Base-by-base conservation (phyloP, 2,113 vertebrate genomes). In the Phaetusa simplex region DNA sequence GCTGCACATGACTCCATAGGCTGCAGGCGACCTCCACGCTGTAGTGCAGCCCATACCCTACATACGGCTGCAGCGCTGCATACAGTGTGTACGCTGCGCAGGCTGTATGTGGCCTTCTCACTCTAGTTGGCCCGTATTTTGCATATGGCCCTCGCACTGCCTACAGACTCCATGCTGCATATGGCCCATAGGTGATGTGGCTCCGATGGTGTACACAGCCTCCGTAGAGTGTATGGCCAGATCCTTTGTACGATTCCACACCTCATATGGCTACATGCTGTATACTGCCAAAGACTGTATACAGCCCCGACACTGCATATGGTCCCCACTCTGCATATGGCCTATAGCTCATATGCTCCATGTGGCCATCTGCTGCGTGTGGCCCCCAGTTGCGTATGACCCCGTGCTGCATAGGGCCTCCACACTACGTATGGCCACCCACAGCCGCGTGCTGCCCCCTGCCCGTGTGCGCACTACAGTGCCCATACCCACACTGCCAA, bases 381-480 rank as follows among this genome's bases (percentile, higher is more conserved):
- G 47, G 17, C n/a, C 55, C 53, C 50, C 14, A 14, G 50, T 9
- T 81, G 78, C 2, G 0, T 70, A 13, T 3, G 5, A 18, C 19
- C 38, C 5, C 6, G 1, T 6, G 22, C 43, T 27, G 23, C 30
- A 1, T 9, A 34, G 21, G 24, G 12, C 11, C 53, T 14, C n/a
- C 4, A 4, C 15, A 1, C 30, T 61, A 23, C 19, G 0, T 52
- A 38, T 5, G 53, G 52, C 64, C 50, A 24, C 9, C 4, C 5
- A 9, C 32, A 36, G 65, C 45, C 34, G 8, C 3, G 8, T 21
- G 34, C 64, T 52, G 53, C 73, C 8, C 38, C 26, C 45, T 30
- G 40, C 9, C 58, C 14, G 12, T 38, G 23, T 5, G 30, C 22
- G 1, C 22, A 0, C 40, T 16, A 6, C 4, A 4, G 30, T 22